Conservation (phyloP, 2,797 vertebrate genomes). For the Prunella strophiata region DNA sequence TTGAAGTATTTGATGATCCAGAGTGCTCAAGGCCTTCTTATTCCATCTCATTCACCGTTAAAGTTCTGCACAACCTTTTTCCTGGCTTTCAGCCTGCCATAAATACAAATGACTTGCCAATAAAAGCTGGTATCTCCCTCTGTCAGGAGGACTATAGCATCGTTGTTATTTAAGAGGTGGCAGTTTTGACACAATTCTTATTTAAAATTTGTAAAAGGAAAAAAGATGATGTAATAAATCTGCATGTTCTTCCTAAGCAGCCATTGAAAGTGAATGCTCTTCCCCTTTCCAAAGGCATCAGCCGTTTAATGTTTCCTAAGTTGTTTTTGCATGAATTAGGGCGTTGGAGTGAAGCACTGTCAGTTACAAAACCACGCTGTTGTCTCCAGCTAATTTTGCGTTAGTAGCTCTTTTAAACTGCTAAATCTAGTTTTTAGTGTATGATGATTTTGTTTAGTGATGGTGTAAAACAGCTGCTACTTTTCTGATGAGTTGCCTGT, state of each 20-base stretch:
- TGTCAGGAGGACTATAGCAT: background rate
- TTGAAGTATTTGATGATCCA: slow-evolving; percentile 30
- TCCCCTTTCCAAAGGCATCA: slow-evolving; percentile 45
- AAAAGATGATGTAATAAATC: slow-evolving; percentile 49
- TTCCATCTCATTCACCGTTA: background rate
- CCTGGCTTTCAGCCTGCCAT: background rate
- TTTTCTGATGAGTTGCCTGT: slow-evolving; percentile 69
- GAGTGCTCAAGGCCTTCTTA: background rate
- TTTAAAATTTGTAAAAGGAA: slow-evolving; percentile 49
- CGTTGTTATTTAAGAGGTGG: slow-evolving; percentile 44
- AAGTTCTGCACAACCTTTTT: slow-evolving; percentile 2
- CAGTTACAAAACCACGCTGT: slow-evolving; percentile 61
- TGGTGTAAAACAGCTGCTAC: slow-evolving; percentile 74
- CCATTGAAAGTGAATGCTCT: slow-evolving; percentile 17
- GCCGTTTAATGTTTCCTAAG: slow-evolving; percentile 62
- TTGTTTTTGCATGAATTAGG: slow-evolving; percentile 72
- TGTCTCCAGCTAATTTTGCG: slow-evolving; percentile 72
- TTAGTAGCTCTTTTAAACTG: slow-evolving; percentile 72
- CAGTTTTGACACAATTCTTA: slow-evolving; percentile 51
- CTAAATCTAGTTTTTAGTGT: slow-evolving; percentile 73
- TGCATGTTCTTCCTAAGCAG: slow-evolving; percentile 16
- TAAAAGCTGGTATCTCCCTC: slow-evolving; percentile 19
- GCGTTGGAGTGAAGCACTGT: slow-evolving; percentile 60
- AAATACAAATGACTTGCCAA: slow-evolving; percentile 16
- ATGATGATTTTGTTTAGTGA: slow-evolving; percentile 70